A percentile compares a stretch with the other conserved stretches of the same genome.
These are phyloP conservation scores for Ophioninae sp. DNA, from an alignment of 2,888 invertebrate species.

Conservation along the genomic window DNA sequence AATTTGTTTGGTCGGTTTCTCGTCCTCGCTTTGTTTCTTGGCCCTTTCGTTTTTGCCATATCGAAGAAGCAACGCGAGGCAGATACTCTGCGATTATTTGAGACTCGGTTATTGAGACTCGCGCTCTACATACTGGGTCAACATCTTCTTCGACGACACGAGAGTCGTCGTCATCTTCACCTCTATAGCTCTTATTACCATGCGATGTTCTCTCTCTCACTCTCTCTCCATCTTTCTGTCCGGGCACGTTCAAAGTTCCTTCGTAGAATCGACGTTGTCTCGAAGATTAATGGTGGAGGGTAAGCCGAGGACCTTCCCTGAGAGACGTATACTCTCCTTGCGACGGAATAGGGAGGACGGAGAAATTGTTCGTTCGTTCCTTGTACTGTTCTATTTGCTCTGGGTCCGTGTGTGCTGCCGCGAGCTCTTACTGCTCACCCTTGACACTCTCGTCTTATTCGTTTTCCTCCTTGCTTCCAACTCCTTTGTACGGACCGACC, in stretches of 20 bases:
- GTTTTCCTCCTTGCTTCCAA: not conserved
- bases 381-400: constrained; percentile 8
- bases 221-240: no score
- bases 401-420: not conserved
- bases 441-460: constrained; percentile 18
- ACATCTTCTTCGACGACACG: no score
- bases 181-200: no score
- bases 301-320: constrained; percentile 54
- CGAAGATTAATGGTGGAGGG: constrained; percentile 70
- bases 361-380: not conserved
- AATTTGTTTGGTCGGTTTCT: no score
- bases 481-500: constrained; percentile 39
- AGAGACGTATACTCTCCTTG: constrained; percentile 43
- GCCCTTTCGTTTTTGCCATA: no score
- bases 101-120: no score
- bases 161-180: no score
- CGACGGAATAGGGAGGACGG: constrained; percentile 18
- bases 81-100: no score
- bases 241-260: constrained; percentile 59
- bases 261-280: constrained; percentile 71
- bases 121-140: no score
- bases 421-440: constrained; percentile 6
- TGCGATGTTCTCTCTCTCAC: no score
- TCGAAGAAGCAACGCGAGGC: no score
- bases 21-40: no score